Base-by-base conservation (phyloP, 2,888 invertebrate species). In the Phalera bucephala region DNA sequence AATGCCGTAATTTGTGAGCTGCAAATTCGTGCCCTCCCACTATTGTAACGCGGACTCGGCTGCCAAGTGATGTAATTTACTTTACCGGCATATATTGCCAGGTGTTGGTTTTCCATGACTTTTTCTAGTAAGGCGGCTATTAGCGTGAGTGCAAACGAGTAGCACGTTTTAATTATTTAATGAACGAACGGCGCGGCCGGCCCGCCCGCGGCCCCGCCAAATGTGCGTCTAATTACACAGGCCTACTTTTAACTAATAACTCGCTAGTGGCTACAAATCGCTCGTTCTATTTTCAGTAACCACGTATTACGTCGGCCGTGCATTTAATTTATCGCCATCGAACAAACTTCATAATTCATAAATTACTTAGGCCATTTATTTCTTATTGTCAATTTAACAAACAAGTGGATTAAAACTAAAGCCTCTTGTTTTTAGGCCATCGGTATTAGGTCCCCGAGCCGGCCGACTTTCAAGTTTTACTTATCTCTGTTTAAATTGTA, bases 191-290 rank as follows among this genome's bases (percentile, higher is more conserved):
- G 45, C 44, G 42, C 41, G 45, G 31, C 14, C 23, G 70, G 63
- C 67, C 58, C 51, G 40, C 57, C 54, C 64, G 61, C 63, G 66
- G 56, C 61, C 58, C 53, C 50, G 51, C 63, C 67, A 68, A 80
- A 81, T 73, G 74, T 72, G 73, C 67, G 72, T 68, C 78, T 83
- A 85, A 86, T 84, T 82, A 79, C 76, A 63, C 51, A 68, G 64
- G 53, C 73, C 79, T 65, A 75, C 72, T 72, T 76, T 67, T 61
- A 72, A 74, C 76, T 81, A 79, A 79, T 79, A 78, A 68, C 73
- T 63, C 52, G 59, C 62, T 63, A 54, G 71, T 67, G 47, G 64
- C 51, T 72, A 75, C 72, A 75, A 78, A 80, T 80, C 70, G 72
- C 55, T 61, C 47, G 58, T 50, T 69, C 71, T 74, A 71, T 77